phyloP scores from a whole-genome alignment of 2,797 vertebrate species.

The Gymnothorax javanicus region DNA sequence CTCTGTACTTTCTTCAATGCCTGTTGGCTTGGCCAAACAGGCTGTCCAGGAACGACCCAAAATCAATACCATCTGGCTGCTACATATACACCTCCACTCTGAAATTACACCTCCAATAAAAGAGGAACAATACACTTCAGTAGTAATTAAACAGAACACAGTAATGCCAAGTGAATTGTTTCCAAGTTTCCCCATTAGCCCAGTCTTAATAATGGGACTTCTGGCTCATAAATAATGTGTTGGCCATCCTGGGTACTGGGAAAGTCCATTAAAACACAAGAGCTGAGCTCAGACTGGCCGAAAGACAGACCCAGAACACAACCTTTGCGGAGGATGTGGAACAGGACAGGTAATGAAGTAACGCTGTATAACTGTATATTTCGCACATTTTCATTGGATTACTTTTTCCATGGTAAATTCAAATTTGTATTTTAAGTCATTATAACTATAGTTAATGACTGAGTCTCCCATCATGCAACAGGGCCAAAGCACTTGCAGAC shows the following conservation, averaged over 20 bases:
- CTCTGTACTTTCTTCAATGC: neutral
- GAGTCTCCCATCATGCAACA: neutral
- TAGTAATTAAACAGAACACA: conserved; percentile 14
- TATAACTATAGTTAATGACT: neutral
- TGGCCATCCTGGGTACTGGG: neutral
- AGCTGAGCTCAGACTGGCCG: neutral
- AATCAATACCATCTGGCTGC: neutral
- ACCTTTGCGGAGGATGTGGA: neutral
- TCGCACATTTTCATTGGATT: neutral
- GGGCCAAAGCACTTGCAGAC: neutral
- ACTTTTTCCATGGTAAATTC: neutral
- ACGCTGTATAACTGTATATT: neutral
- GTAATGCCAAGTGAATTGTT: conserved; percentile 15
- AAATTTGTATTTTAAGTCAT: neutral
- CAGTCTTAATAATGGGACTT: conserved; percentile 9
- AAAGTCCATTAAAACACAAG: conserved; percentile 5
- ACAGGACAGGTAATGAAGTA: neutral
- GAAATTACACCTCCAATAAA: conserved; percentile 3
- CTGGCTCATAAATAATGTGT: conserved; percentile 21
- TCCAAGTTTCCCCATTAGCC: neutral
- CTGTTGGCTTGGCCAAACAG: neutral
- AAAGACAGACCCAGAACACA: neutral
- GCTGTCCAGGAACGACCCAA: neutral
- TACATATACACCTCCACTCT: neutral
- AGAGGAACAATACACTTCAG: conserved; percentile 6